Base-by-base conservation (phyloP, 2,113 vertebrate species). In the Etheostoma spectabile region DNA sequence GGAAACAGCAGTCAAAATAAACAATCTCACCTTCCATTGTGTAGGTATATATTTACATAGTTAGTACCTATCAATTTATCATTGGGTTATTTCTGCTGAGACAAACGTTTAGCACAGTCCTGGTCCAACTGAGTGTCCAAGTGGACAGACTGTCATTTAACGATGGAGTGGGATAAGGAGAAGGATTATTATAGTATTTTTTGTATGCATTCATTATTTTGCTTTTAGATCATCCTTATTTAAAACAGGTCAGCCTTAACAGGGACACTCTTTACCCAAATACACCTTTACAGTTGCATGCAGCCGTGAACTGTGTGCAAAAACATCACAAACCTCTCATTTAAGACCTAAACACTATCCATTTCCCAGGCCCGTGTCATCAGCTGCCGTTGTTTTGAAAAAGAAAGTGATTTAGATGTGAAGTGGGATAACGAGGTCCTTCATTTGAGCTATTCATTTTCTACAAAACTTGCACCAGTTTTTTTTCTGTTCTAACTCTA, bases 321-420 rank as follows among this genome's bases (percentile, higher is more conserved):
- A 76, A 67, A 66, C 55, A 71, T 18, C 13, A 14, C 60, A 78
- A 65, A 81, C 77, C 69, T 27, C 63, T 65, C 12, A 74, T 75
- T 79, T 38, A 8, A 63, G 71, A 62, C 4, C 46, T 59, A 72
- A 83, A 87, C 33, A 48, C 75, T 46, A 52, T 33, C 48, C 42
- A 52, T 73, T 68, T 72, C 79, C 64, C 30, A 13, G 60, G 35
- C 69, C 74, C n/a, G 56, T 51, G 62, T 67, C 57, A 19, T 68
- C 35, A 0, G 55, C 61, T 63, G 33, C 38, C 35, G 77, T 68
- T 82, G 79, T 82, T 82, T 79, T 80, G 59, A 78, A 56, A 66
- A 74, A 67, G 74, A 83, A 68, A 76, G 72, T 83, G 72, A 79
- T 85, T 85, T 82, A 74, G 52, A 79, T 59, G 71, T 64, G 75